These are phyloP conservation scores for Malurus alboscapulatus DNA, from an alignment of 2,113 vertebrate species.

Conservation along the genomic window DNA sequence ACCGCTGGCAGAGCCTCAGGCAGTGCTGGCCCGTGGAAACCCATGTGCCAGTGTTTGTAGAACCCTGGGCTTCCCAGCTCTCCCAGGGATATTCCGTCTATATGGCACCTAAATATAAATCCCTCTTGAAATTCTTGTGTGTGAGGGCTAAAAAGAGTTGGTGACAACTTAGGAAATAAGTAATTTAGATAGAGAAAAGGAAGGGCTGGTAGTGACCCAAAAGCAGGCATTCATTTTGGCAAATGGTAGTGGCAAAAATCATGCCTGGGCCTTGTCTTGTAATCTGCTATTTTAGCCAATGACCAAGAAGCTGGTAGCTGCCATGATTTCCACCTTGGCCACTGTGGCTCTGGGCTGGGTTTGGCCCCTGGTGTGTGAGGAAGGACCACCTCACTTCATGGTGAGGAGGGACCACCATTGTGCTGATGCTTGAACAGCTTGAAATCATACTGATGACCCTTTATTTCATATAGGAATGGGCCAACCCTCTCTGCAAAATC, in stretches of 20 bases:
- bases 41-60: background rate
- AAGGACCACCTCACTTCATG: background rate
- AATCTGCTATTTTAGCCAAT: background rate
- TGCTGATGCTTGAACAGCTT: background rate
- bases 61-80: background rate
- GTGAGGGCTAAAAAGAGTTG: background rate
- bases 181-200: background rate
- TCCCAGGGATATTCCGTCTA: accelerated
- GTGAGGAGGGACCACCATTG: background rate
- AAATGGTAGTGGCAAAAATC: background rate
- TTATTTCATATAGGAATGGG: background rate
- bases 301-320: background rate
- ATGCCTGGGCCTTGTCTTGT: background rate
- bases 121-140: background rate
- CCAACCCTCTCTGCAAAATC: background rate
- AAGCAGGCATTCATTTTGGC: background rate
- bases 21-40: background rate
- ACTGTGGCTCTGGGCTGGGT: background rate
- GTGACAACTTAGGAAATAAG: background rate
- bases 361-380: background rate
- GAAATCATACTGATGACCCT: background rate
- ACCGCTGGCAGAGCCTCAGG: background rate
- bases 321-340: background rate
- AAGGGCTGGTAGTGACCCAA: background rate
- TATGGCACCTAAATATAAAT: background rate